Base-by-base conservation (phyloP, 2,888 invertebrate species). In the Sarcophaga caerulescens region DNA sequence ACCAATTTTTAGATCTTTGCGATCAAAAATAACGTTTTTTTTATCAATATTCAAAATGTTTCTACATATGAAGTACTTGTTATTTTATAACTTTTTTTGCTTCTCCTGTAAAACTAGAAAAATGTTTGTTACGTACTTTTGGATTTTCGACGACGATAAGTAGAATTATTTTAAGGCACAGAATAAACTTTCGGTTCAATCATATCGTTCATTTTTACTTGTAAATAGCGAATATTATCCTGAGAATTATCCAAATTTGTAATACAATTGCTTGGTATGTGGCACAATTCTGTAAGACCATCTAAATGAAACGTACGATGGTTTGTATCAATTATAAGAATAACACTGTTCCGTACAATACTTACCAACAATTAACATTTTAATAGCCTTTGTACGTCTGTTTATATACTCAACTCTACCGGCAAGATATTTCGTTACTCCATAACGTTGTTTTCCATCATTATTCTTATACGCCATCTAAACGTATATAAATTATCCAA, bases 361-460 rank as follows among this genome's bases (percentile, higher is more conserved):
- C 86, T 77, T 80, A 90, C 91, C 89, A 19, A 89, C 86, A 2
- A 91, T 12, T 5, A 81, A 17, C 19, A 91, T 25, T 47, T 88
- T 89, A n/a, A 91, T 71, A 2, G 4, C 4, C 75, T 89, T 91
- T 10, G 88, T 90, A 23, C 92, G 89, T 4, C 88, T 89, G 77
- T 91, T 90, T 8, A 90, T 21, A 70, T 90, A 89, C 10, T 84
- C 77, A n/a, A 89, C 90, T 62, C 75, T 88, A 14, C 89, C 91
- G 23, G 89, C 89, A 5, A 91, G 84, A 52, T 74, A 88, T 6
- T 84, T 76, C 0, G 90, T 84, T 23, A 52, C 17, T 11, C n/a
- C 47, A 19, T 3, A 1, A 0, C 35, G 52, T 23, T 70, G 44
- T 19, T 71, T 59, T 4, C 63, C 44, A 5, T 80, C 73, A n/a